A percentile compares a stretch with the other conserved stretches of the same genome.
Evolutionary conservation across 92 coral and sea anemone species (phyloP).

Genomic region (Palythoa grandiflora): DNA sequence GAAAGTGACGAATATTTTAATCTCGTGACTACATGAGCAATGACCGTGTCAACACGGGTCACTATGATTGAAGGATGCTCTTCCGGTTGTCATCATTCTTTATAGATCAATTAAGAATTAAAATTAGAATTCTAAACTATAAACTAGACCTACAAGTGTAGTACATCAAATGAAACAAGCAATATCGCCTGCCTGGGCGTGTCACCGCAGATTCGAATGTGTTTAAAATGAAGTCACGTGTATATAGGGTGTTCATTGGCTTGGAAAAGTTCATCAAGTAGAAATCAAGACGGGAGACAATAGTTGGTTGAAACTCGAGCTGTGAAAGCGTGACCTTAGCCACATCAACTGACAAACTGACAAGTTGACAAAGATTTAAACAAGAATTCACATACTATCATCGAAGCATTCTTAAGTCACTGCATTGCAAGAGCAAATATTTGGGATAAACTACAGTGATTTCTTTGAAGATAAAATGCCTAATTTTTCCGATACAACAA

Average conservation of each 20-base stretch:
- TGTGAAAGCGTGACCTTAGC: neutral
- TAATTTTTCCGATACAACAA: neutral
- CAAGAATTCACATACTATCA: neutral
- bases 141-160: neutral
- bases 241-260: conserved; percentile 1
- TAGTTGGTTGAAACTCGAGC: neutral
- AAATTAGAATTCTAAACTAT: conserved; percentile 9
- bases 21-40: neutral
- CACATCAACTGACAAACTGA: neutral
- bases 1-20: neutral
- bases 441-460: neutral
- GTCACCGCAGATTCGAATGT: neutral
- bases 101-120: neutral
- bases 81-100: neutral
- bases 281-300: neutral
- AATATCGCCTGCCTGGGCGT: conserved; percentile 23
- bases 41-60: neutral
- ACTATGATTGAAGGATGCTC: neutral
- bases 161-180: neutral
- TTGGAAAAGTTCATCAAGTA: neutral
- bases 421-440: neutral
- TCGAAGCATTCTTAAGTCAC: neutral
- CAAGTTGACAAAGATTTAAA: neutral
- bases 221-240: neutral
- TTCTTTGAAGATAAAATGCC: neutral